Evolutionary conservation across 1,140 invertebrate species (phyloP), one percentile per base, ranked within the genome.

Genomic region (Macrocentrus cingulum): DNA sequence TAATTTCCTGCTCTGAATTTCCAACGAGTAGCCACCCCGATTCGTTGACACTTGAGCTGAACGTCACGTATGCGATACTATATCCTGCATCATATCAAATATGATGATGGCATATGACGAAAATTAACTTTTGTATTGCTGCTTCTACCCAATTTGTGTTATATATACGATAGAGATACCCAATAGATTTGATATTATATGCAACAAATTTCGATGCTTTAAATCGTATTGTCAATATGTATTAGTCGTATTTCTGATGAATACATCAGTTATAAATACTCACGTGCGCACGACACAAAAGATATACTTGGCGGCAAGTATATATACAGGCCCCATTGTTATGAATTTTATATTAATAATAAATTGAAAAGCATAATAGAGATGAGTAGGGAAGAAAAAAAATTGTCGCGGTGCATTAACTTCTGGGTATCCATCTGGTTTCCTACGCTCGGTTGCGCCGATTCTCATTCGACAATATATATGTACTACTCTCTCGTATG

Each of bases 1-100:
- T 79, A 80, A 80, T 80, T 80, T 80, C 76, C 77, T 80, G 77
- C 73, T 70, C 77, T 76, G 75, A 80, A 80, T 80, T 80, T 79
- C 68, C 69, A 76, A 76, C 71, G 70, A 75, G 64, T 67, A 71
- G 71, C 74, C 76, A 69, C 74, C 75, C 74, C 71, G 75, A 69
- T 75, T 74, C 72, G 67, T 69, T 29, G 25, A 42, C 18, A 42
- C 9, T 42, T 16, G 18, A 42, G 18, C 41, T 42, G 8, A 16
- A 18, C 39, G 37, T 23, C 39, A 44, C 37, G 15, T 54, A 13
- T 29, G 19, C 22, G 36, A 53, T 41, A n/a, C n/a, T 54, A 22
- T 25, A 41, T 54, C 34, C 29, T 23, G 22, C n/a, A n/a, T n/a
- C n/a, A n/a, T n/a, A n/a, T n/a, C n/a, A n/a, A n/a, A n/a, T n/a